Evolutionary conservation across 64 coral and sea anemone genomes (phyloP).

Genomic region (Porites australiensis): DNA sequence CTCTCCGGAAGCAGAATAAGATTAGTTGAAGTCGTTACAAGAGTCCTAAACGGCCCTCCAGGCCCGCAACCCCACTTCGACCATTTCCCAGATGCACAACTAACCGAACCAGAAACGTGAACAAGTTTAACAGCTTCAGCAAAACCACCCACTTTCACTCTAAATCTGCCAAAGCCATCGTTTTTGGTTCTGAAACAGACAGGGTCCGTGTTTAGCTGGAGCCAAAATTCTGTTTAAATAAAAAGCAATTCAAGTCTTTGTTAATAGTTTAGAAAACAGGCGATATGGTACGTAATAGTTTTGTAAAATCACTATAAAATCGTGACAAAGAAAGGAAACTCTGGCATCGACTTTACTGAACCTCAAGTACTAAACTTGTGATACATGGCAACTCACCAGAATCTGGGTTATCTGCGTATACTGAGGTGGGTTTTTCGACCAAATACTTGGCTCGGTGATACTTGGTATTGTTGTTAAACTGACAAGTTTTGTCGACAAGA

Average conservation of each 20-base stretch:
- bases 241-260: too few relatives aligned
- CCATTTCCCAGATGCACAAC: not conserved
- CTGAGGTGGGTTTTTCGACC: conserved; percentile 10
- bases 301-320: too few relatives aligned
- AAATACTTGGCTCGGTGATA: conserved; percentile 22
- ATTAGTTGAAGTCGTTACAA: not conserved
- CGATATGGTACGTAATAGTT: too few relatives aligned
- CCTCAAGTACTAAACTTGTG: too few relatives aligned
- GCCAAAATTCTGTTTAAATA: too few relatives aligned
- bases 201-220: too few relatives aligned
- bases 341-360: too few relatives aligned
- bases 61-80: not conserved
- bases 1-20: not conserved
- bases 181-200: not conserved
- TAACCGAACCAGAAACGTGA: not conserved
- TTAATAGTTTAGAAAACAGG: too few relatives aligned
- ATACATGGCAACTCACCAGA: not conserved
- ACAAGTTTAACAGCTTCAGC: not conserved
- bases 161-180: not conserved
- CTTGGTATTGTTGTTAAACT: conserved; percentile 32
- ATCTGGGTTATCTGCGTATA: conserved; percentile 3
- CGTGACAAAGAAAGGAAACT: too few relatives aligned
- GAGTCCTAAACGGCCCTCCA: not conserved
- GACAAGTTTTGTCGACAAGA: conserved; percentile 19
- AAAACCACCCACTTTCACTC: not conserved